Conservation (phyloP, 2,888 invertebrate genomes). For the Chesias legatella region DNA sequence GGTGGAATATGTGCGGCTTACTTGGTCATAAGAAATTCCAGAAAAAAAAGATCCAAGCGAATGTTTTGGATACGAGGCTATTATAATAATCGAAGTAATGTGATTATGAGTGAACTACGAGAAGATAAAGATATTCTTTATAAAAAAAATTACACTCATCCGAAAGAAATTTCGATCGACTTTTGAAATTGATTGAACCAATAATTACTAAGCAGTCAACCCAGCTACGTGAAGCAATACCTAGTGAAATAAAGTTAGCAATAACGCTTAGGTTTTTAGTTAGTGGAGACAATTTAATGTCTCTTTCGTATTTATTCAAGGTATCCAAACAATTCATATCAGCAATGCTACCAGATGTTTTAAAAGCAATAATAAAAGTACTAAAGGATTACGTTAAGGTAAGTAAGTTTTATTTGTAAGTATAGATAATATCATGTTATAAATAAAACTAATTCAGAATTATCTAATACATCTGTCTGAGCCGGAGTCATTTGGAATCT, state of each 20-base stretch:
- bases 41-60: conserved; percentile 4
- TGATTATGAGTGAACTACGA: conserved; percentile 10
- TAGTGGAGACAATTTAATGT: too few species aligned
- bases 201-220: conserved; percentile 5
- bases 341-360: conserved; percentile 15
- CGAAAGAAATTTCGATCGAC: too few species aligned
- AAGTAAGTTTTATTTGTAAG: too few species aligned
- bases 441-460: conserved; percentile 7
- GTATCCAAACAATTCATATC: conserved; percentile 14
- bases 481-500: conserved; percentile 8
- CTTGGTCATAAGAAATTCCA: conserved; percentile 4
- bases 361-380: conserved; percentile 16
- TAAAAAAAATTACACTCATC: too few species aligned
- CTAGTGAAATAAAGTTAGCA: too few species aligned
- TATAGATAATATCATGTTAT: too few species aligned
- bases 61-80: conserved; percentile 11
- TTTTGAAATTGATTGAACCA: conserved; percentile 5
- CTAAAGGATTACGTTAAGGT: conserved; percentile 18
- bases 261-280: conserved; percentile 4
- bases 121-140: conserved; percentile 11
- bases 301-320: conserved; percentile 6
- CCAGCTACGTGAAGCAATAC: too few species aligned
- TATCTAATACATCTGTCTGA: conserved; percentile 1
- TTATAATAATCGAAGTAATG: conserved; percentile 10
- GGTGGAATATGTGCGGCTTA: conserved; percentile 6